A percentile compares a stretch with the other conserved stretches of the same genome.
Evolutionary conservation across 2,797 vertebrate genomes (phyloP).

Genomic region (Merluccius polli): DNA sequence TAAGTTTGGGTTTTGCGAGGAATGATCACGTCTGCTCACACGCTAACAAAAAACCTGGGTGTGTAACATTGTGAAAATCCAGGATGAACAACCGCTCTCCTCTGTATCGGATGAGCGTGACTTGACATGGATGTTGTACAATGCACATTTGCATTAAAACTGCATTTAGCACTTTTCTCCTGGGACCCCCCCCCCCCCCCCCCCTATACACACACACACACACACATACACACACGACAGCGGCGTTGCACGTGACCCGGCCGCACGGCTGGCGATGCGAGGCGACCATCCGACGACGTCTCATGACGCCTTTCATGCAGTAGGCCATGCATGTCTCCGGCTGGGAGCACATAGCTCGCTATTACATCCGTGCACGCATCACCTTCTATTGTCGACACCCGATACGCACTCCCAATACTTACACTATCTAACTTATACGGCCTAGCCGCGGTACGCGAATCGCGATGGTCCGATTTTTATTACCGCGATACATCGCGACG

Average conservation of each 20-base stretch:
- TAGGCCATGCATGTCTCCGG: not conserved
- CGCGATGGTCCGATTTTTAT: not conserved
- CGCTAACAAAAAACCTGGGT: not conserved
- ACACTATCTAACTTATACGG: not conserved
- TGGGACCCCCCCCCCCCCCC: too few species aligned
- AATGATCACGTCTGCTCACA: not conserved
- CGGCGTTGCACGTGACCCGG: not conserved
- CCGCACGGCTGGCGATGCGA: not conserved
- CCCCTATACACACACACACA: too few species aligned
- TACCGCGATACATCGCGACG: too few species aligned
- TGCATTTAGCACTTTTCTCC: too few species aligned
- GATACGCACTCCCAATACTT: not conserved
- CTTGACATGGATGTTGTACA: not conserved
- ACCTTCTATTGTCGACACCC: not conserved
- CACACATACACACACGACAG: too few species aligned
- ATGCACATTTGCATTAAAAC: not conserved
- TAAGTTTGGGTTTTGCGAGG: constrained; percentile 9
- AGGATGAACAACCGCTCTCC: not conserved
- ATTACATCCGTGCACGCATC: not conserved
- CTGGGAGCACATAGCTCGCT: not conserved
- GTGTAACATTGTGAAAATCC: not conserved
- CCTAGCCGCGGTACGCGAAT: not conserved
- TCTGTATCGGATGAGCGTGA: not conserved
- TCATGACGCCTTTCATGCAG: not conserved
- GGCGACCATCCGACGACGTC: not conserved